Conservation (phyloP, 37 sponge, comb jelly and placozoan genomes). For the Spongilla lacustris region DNA sequence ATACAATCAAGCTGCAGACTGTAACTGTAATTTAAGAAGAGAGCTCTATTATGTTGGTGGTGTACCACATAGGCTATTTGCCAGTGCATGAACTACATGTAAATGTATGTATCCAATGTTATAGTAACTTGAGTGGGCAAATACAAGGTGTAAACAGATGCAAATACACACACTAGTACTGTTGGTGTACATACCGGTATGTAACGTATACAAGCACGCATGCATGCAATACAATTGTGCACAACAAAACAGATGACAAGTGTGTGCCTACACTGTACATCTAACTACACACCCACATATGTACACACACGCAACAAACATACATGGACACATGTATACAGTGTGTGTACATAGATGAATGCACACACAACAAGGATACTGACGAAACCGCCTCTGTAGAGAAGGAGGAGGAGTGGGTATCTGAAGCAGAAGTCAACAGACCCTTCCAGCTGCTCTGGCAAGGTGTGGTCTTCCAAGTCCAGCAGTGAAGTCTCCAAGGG, state of each 20-base stretch:
- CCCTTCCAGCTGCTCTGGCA: background rate
- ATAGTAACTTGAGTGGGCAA: no score
- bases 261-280: background rate
- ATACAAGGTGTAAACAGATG: no score
- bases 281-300: background rate
- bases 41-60: no score
- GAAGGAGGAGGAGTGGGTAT: background rate
- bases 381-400: background rate
- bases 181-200: no score
- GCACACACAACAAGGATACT: background rate
- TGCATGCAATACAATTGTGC: background rate
- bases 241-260: background rate
- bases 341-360: no score
- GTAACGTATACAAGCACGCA: background rate
- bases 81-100: no score
- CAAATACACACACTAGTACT: no score
- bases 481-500: conserved; percentile 11
- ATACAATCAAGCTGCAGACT: no score
- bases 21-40: no score
- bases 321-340: background rate
- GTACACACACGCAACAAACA: background rate
- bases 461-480: conserved; percentile 1
- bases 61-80: no score
- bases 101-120: no score
- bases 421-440: background rate